Base-by-base conservation (phyloP, 1,140 invertebrate species). In the Theocolax elegans region DNA sequence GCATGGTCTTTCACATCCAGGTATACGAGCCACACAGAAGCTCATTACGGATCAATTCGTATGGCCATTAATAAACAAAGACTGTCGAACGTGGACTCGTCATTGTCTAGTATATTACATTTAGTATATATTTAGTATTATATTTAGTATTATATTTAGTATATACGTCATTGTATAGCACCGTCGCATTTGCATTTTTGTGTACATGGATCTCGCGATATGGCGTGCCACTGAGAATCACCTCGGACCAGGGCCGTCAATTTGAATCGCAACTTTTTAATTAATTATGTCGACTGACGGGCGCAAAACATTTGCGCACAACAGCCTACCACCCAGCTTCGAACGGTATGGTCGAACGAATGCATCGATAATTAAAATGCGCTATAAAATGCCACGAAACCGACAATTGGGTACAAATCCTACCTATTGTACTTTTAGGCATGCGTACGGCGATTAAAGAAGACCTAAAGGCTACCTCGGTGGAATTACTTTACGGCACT, bases 311-410 rank as follows among this genome's bases (percentile, higher is more conserved):
- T 19, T 58, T 71, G 25, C 67, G 76, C 29, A 81, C 77, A 40
- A 77, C 80, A 51, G 62, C 77, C 42, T 82, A 80, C 51, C 81
- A 84, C 35, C 76, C 78, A 3, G 42, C 62, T n/a, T 49, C 77
- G 3, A 74, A 74, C 29, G 72, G 68, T 9, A 7, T 67, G 17
- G 54, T 73, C 17, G 40, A 72, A 49, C 13, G 71, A 8, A 53
- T 76, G 1, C 73, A 76, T 29, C 27, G 68, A 3, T 59, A 64
- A 44, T 12, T 73, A 2, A 71, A 75, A 51, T 12, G 58, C 4
- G 70, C 74, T 12, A 19, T 74, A 0, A 51, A 42, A 13, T 73
- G 65, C 27, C 69, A 72, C 1, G 27, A 21, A 1, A 2, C 7
- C 1, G n/a, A n/a, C n/a, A n/a, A n/a, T n/a, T n/a, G n/a, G n/a